A percentile compares a stretch with the other conserved stretches of the same genome.
Conservation (phyloP, 2,113 vertebrate species). For the Odontophorus gujanensis region DNA sequence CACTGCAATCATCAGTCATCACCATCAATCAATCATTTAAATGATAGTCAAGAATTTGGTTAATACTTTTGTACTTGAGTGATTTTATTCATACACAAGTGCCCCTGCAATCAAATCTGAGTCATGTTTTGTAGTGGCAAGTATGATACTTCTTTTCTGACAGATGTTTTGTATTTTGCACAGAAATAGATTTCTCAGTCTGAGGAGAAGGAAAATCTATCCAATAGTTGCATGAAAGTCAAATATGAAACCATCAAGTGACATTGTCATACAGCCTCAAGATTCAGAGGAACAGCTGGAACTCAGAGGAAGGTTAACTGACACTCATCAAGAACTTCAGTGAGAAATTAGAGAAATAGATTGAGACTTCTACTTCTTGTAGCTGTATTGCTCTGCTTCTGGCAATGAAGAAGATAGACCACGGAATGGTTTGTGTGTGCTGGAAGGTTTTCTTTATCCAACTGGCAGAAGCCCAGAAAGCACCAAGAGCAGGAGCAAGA, state of each 20-base stretch:
- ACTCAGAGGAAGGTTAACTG: not conserved
- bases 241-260: not conserved
- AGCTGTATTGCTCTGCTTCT: not conserved
- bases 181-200: not conserved
- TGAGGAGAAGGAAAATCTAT: not conserved
- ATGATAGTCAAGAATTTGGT: constrained; percentile 18
- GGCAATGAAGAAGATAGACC: not conserved
- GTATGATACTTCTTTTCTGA: constrained; percentile 21
- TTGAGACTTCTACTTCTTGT: not conserved
- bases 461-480: not conserved
- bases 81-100: constrained; percentile 59
- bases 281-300: not conserved
- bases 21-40: constrained; percentile 53
- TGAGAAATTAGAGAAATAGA: not conserved
- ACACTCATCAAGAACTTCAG: not conserved
- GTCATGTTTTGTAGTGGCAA: not conserved
- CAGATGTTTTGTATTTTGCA: constrained; percentile 37
- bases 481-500: not conserved
- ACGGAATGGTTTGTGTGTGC: not conserved
- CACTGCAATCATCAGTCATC: constrained; percentile 38
- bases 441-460: not conserved
- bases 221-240: not conserved
- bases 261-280: not conserved
- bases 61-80: constrained; percentile 49
- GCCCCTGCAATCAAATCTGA: constrained; percentile 62